Base-by-base conservation (phyloP, 2,113 vertebrate species). In the Lipotes vexillifer region DNA sequence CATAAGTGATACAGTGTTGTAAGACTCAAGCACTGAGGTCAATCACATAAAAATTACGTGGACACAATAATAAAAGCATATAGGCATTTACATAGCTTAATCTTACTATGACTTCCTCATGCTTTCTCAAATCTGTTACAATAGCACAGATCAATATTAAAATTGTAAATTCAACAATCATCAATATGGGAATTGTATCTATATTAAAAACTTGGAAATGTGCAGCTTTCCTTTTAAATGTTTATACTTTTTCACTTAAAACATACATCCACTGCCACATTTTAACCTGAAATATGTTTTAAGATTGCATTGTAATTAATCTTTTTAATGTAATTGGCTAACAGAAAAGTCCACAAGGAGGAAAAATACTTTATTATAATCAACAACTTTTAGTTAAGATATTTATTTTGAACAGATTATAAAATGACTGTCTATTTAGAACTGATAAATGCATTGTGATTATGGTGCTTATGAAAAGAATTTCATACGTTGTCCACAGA, bases 241-340 rank as follows among this genome's bases (percentile, higher is more conserved):
- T 83, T 72, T 95, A 57, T 3, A 82, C 27, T 59, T 94, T 94
- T 95, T 83, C 23, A 92, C 91, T 88, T 71, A 88, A 97, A 93
- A 84, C 38, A 12, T 68, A 91, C 78, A 59, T 78, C 25, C 3
- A 44, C 87, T 95, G 55, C 38, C 31, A 85, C 38, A 83, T 88
- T 65, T 71, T 83, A 72, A 94, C 12, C 74, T 87, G 88, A 93
- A 96, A 97, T 94, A 65, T 85, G 12, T 81, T 92, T 80, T 94
- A 94, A 59, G 27, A 89, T 88, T 95, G 77, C 57, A 80, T 90
- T 94, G 8, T 90, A 92, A 87, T 93, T 94, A 88, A 94, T 81
- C 0, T 74, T 92, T 94, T 87, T 18, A 69, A 20, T 83, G 11
- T 88, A 74, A 94, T 77, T 12, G 9, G 1, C n/a, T 85, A 93